Evolutionary conservation across 2,113 vertebrate genomes (phyloP), one percentile per base, ranked within the genome.

Genomic region (Ivindomyrus marchei): DNA sequence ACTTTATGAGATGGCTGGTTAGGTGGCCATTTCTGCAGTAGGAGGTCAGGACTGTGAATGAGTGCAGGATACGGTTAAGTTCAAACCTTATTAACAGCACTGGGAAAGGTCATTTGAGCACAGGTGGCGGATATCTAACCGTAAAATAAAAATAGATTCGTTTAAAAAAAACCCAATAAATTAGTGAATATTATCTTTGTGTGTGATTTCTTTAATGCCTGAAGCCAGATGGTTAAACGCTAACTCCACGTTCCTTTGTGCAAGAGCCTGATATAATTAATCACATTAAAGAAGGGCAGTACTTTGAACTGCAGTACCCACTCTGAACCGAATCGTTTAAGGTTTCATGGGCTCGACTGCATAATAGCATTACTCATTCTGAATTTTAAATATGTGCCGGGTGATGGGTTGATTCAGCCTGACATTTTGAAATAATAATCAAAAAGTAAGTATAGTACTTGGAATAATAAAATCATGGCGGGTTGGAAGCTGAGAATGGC

Each of bases 291-390:
- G 45, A n/a, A 36, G 85, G 49, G 85, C 50, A 31, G 15, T 39
- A 87, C 85, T 87, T 87, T 87, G 85, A 87, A 87, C 85, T 53
- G 45, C 27, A 19, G 85, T 87, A 53, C 85, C 50, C 50, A 47
- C 49, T 53, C 85, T 53, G 50, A 87, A 87, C 47, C 31, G 15
- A 52, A 53, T 56, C 11, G 50, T 87, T 87, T 87, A 87, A 87
- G 49, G 50, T 87, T 52, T 87, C 85, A 52, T n/a, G 50, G 85
- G n/a, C 50, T 47, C 31, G 27, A 87, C 85, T 53, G 31, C 49
- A 53, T 87, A 53, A 87, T 87, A 85, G 49, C 85, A 87, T 87
- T 85, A 85, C 85, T 87, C 85, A 87, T 53, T 87, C 31, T 53
- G 85, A 52, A 87, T 87, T 87, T 87, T 87, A 87, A 87, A 53